Evolutionary conservation across 2,113 vertebrate genomes (phyloP).

Genomic region (Arvicanthis niloticus): DNA sequence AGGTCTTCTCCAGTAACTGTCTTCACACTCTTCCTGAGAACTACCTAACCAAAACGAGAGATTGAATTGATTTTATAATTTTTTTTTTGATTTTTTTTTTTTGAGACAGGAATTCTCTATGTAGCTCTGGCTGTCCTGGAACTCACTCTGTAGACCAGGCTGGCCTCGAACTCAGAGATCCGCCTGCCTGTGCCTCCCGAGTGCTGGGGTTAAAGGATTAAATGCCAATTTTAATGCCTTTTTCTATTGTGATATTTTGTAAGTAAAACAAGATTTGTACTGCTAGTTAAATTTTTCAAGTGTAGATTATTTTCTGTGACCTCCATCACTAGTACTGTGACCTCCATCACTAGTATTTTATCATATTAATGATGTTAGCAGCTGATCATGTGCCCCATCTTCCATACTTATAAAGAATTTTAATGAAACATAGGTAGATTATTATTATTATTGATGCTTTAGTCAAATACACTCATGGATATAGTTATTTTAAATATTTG

Average conservation of each 20-base stretch:
- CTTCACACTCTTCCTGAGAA: conserved; percentile 6
- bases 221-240: conserved; percentile 19
- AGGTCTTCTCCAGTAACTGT: conserved; percentile 4
- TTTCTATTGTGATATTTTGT: not conserved
- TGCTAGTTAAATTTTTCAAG: conserved; percentile 1
- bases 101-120: too few species aligned
- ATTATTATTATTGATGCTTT: not conserved
- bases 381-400: too few species aligned
- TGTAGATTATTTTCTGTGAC: not conserved
- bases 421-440: not conserved
- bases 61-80: not conserved
- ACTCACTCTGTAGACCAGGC: too few species aligned
- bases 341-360: not conserved
- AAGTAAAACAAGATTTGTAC: conserved; percentile 32
- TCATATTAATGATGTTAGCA: not conserved
- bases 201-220: too few species aligned
- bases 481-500: conserved; percentile 2
- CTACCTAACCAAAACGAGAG: not conserved
- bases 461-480: not conserved
- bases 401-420: conserved; percentile 3
- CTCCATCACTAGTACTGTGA: not conserved
- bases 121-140: too few species aligned
- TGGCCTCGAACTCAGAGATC: too few species aligned
- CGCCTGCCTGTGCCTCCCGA: too few species aligned
- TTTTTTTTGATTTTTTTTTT: not conserved